Evolutionary conservation across 2,888 invertebrate genomes (phyloP).

Genomic region (Pollenia amentaria): DNA sequence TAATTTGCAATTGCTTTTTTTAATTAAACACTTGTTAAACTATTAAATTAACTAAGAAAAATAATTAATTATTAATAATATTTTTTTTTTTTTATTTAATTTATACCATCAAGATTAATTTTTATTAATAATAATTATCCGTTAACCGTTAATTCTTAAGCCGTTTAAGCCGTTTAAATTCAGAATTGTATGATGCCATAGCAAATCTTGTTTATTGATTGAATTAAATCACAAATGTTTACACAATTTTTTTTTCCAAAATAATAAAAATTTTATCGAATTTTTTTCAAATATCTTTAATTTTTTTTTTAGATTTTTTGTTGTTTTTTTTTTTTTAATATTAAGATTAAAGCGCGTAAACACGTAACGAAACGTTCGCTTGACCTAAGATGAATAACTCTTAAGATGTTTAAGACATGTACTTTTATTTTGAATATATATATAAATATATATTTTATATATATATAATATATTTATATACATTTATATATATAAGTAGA

Average conservation of each 20-base stretch:
- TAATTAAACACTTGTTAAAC: not conserved
- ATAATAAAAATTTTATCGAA: slow-evolving; percentile 19
- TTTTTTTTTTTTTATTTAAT: slow-evolving; percentile 34
- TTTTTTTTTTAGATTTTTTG: slow-evolving; percentile 50
- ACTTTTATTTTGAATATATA: slow-evolving; percentile 81
- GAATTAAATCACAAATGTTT: slow-evolving; percentile 35
- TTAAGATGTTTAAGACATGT: slow-evolving; percentile 81
- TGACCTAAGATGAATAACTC: slow-evolving; percentile 82
- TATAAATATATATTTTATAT: slow-evolving; percentile 63
- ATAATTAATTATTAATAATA: slow-evolving; percentile 23
- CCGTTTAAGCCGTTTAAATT: slow-evolving; percentile 45
- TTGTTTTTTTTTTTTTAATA: slow-evolving; percentile 56
- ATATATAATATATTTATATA: slow-evolving; percentile 58
- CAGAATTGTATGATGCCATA: no score
- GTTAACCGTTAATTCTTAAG: slow-evolving; percentile 41
- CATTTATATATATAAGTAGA: slow-evolving; percentile 44
- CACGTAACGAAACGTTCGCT: slow-evolving; percentile 76
- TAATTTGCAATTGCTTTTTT: slow-evolving; percentile 25
- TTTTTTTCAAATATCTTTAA: slow-evolving; percentile 43
- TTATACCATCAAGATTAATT: slow-evolving; percentile 55
- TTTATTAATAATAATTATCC: slow-evolving; percentile 38
- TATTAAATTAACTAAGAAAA: not conserved
- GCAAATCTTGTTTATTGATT: no score
- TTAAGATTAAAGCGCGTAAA: slow-evolving; percentile 73
- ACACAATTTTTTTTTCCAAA: slow-evolving; percentile 31